A percentile compares a stretch with the other conserved stretches of the same genome.
Conservation (phyloP, 2,888 invertebrate species). For the Polyploca ridens region DNA sequence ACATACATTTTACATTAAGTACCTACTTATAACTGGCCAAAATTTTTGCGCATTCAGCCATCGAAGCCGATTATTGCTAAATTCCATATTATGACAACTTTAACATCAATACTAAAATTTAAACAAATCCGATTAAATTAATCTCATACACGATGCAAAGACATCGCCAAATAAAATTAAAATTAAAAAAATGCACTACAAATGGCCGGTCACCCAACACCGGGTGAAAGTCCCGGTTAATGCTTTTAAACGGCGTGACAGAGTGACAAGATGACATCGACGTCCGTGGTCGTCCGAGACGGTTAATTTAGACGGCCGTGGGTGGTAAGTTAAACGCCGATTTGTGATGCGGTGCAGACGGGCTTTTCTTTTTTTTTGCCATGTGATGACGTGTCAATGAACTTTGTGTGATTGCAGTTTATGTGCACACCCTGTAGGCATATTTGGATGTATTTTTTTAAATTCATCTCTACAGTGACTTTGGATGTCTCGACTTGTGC, state of each 20-base stretch:
- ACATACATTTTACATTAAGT: too few species aligned
- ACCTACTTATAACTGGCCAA: too few species aligned
- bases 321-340: slow-evolving; percentile 48
- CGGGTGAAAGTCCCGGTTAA: slow-evolving; percentile 69
- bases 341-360: slow-evolving; percentile 37
- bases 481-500: too few species aligned
- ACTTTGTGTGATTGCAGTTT: not conserved
- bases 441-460: too few species aligned
- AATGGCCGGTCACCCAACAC: slow-evolving; percentile 71
- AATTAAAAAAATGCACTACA: slow-evolving; percentile 41
- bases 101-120: not conserved
- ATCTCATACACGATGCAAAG: not conserved
- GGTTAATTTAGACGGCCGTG: slow-evolving; percentile 70
- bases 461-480: too few species aligned
- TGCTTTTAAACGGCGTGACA: slow-evolving; percentile 68
- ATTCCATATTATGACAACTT: slow-evolving; percentile 10
- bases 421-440: not conserved
- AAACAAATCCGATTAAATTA: slow-evolving; percentile 1
- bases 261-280: slow-evolving; percentile 77
- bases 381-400: slow-evolving; percentile 10
- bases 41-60: not conserved
- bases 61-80: not conserved
- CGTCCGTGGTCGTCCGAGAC: slow-evolving; percentile 72
- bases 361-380: not conserved
- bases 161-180: slow-evolving; percentile 10